phyloP scores from a whole-genome alignment of 1,140 invertebrate species.

The Campodea augens region DNA sequence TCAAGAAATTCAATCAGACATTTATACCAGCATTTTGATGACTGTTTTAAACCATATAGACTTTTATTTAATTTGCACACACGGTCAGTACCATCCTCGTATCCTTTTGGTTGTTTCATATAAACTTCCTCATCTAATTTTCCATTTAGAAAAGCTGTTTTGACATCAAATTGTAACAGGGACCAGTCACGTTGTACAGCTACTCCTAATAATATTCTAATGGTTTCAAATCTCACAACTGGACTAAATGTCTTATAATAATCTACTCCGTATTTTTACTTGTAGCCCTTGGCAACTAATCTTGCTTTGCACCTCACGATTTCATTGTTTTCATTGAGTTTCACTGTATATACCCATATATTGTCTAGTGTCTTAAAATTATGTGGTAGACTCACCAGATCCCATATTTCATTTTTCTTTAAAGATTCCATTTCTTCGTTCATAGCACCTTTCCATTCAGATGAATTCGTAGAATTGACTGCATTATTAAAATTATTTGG shows the following conservation, averaged over 20 bases:
- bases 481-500: conserved; percentile 18
- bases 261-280: conserved; percentile 17
- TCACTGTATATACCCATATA: conserved; percentile 22
- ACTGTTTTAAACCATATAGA: conserved; percentile 12
- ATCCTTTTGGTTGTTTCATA: conserved; percentile 15
- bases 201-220: conserved; percentile 14
- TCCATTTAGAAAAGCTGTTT: conserved; percentile 18
- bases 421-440: conserved; percentile 20
- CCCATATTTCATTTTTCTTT: conserved; percentile 21
- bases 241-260: conserved; percentile 18
- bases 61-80: too few species aligned
- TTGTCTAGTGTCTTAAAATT: conserved; percentile 15
- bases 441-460: conserved; percentile 22
- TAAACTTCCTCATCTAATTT: conserved; percentile 18
- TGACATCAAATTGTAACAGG: conserved; percentile 17
- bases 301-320: conserved; percentile 17
- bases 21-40: too few species aligned
- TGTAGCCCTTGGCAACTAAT: conserved; percentile 18
- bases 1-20: too few species aligned
- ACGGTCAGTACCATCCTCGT: conserved; percentile 5
- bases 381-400: conserved; percentile 16
- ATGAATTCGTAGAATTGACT: conserved; percentile 14
- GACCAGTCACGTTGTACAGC: conserved; percentile 9
- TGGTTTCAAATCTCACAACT: conserved; percentile 13
- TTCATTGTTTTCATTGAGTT: conserved; percentile 14